Evolutionary conservation across 2,888 invertebrate genomes (phyloP), one percentile per base, ranked within the genome.

Genomic region (Lamellibrachia satsuma): DNA sequence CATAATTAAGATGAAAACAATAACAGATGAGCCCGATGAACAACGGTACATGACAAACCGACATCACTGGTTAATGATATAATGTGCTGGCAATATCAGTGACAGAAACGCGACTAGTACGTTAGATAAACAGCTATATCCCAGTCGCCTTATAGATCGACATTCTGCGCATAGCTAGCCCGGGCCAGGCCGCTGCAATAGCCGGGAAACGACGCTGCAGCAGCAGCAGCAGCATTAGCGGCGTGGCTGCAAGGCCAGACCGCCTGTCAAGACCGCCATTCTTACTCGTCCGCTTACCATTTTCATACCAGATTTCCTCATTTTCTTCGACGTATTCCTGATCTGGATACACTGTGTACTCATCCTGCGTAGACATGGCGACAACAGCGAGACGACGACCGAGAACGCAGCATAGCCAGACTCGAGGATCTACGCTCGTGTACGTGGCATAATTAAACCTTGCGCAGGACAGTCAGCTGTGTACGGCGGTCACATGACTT

Each of bases 401-500:
- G 22, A 75, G 22, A 75, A 75, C 75, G 75, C 75, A 75, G 75
- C 75, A 75, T 75, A 75, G 75, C 75, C 75, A 22, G 22, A n/a
- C 15, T n/a, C 22, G 22, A 75, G 15, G 75, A 75, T 22, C 75
- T 75, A 75, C 75, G 75, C 75, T n/a, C 75, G 75, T 22, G 75
- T 75, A 75, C 75, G 75, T 75, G 75, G 75, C 75, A 75, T 75
- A 75, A 75, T 75, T 75, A 75, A 75, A 15, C n/a, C 75, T 22
- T 11, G 75, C 75, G 15, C 57, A 75, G 75, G 75, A 15, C 22
- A 75, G 75, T 75, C 75, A 75, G 75, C 75, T 75, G 75, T 39
- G 39, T 75, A 75, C 75, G 75, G 75, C 75, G 75, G 75, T 75
- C 75, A 75, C 75, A 75, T 75, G 75, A 75, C 75, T 75, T n/a